These are phyloP conservation scores for Gulo gulo DNA, from an alignment of 2,113 vertebrate genomes.

Conservation along the genomic window DNA sequence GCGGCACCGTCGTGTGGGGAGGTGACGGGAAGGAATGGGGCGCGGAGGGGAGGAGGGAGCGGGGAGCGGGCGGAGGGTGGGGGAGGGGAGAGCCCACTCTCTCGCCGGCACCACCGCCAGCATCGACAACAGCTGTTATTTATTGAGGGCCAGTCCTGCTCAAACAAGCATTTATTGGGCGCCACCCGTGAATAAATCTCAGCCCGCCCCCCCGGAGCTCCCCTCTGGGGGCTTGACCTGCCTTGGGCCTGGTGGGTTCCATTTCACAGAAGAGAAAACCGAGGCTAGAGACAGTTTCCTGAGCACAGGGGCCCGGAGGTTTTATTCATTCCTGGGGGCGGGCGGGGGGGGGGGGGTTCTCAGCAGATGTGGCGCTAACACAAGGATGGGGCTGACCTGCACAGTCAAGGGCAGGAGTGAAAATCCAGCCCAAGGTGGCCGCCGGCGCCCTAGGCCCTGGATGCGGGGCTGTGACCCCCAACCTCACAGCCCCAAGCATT, in stretches of 20 bases:
- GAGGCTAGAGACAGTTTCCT: not conserved
- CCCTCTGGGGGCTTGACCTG: not conserved
- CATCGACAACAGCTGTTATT: constrained; percentile 62
- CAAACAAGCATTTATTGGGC: constrained; percentile 35
- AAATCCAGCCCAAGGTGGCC: not conserved
- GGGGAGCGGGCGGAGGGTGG: not conserved
- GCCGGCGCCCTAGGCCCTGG: not conserved
- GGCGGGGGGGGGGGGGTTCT: too few species aligned
- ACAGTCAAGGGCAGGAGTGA: not conserved
- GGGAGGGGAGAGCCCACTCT: constrained; percentile 6
- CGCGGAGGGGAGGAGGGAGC: not conserved
- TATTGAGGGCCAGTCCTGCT: constrained; percentile 64
- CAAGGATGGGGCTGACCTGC: not conserved
- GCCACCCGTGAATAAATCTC: constrained; percentile 34
- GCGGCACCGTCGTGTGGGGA: not conserved
- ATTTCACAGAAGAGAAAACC: constrained; percentile 13
- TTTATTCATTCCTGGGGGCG: not conserved
- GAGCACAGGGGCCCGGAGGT: not conserved
- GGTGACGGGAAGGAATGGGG: not conserved
- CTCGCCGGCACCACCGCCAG: not conserved
- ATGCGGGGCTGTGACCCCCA: not conserved
- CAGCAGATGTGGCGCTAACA: not conserved
- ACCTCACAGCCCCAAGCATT: not conserved
- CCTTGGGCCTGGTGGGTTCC: not conserved
- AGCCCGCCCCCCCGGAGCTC: not conserved